phyloP scores from a whole-genome alignment of 2,113 vertebrate genomes.

The Potamarius usumacintae region DNA sequence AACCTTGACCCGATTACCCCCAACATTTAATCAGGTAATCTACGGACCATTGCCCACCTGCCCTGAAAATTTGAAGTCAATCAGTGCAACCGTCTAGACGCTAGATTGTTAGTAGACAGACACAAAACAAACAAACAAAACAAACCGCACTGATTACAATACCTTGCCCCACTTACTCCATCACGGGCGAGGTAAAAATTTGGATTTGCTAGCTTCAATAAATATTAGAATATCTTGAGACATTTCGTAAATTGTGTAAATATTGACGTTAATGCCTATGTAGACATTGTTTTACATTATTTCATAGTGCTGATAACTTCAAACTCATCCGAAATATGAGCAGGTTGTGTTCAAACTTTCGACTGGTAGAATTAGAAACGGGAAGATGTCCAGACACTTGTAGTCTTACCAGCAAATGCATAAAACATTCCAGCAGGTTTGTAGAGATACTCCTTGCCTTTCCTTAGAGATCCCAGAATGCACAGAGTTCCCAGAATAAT shows the following conservation, averaged over 20 bases:
- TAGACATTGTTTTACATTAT: too few relatives aligned
- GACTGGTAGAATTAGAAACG: neutral
- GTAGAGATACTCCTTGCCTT: conserved; percentile 87
- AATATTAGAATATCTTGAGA: neutral
- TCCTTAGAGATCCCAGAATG: conserved; percentile 77
- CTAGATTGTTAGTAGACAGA: too few relatives aligned
- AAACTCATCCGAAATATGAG: neutral
- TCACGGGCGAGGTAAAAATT: neutral
- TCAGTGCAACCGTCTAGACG: too few relatives aligned
- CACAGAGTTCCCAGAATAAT: conserved; percentile 83
- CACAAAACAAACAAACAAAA: too few relatives aligned
- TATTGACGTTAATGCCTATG: neutral
- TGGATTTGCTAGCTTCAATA: neutral
- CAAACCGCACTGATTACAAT: too few relatives aligned
- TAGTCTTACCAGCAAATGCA: conserved; percentile 82
- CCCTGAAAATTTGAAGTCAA: too few relatives aligned
- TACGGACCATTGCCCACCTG: too few relatives aligned
- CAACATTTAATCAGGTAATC: too few relatives aligned
- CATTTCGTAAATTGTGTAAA: neutral
- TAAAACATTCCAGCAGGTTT: conserved; percentile 94
- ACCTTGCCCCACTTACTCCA: too few relatives aligned
- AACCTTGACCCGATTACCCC: too few relatives aligned
- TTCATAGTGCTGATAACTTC: neutral
- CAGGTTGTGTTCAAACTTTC: neutral
- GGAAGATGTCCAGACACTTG: neutral